A percentile compares a stretch with the other conserved stretches of the same genome.
Conservation (phyloP, 2,888 invertebrate genomes). For the Torymus aiolomorphi region DNA sequence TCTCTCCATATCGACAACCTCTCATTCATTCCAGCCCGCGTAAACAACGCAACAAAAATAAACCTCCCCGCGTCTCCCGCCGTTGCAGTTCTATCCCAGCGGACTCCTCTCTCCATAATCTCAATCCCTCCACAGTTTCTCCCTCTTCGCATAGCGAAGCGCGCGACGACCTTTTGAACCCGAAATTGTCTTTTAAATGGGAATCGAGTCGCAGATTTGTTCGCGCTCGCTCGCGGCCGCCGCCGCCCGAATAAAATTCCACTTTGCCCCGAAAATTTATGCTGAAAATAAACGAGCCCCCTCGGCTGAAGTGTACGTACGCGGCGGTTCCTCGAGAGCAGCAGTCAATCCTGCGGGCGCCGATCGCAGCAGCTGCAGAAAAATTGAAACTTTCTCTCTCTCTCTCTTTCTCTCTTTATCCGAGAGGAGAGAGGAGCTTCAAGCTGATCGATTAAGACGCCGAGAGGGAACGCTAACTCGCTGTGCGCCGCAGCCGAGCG, state of each 20-base stretch:
- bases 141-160: no score
- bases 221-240: slow-evolving; percentile 53
- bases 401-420: slow-evolving; percentile 8
- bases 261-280: slow-evolving; percentile 63
- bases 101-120: no score
- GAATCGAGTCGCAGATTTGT: slow-evolving; percentile 62
- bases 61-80: no score
- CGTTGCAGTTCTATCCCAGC: no score
- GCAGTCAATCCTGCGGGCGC: slow-evolving; percentile 43
- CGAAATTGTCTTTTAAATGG: slow-evolving; percentile 61
- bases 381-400: slow-evolving; percentile 15
- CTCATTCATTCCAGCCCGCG: no score
- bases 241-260: slow-evolving; percentile 62
- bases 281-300: slow-evolving; percentile 61
- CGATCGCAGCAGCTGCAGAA: no score
- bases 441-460: slow-evolving; percentile 51
- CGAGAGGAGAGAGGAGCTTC: neutral
- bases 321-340: slow-evolving; percentile 19
- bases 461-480: neutral
- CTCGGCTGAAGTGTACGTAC: neutral
- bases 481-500: neutral
- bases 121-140: no score
- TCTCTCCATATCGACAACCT: no score
- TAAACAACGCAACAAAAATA: no score
- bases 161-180: slow-evolving; percentile 53